Evolutionary conservation across 2,888 invertebrate genomes (phyloP).

Genomic region (Acanthosepion esculentum): DNA sequence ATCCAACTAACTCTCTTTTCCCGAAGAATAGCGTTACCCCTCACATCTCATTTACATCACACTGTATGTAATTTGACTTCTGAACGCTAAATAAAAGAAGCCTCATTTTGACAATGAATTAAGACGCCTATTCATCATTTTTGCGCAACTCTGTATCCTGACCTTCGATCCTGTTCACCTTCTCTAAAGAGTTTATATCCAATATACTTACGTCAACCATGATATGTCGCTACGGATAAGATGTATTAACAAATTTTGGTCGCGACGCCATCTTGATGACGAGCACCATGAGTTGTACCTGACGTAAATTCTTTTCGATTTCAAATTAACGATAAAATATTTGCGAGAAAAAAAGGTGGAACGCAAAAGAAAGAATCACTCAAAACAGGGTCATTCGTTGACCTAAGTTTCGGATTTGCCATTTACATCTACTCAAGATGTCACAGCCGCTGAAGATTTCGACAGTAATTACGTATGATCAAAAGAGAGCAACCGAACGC

Average conservation of each 20-base stretch:
- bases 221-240: not conserved
- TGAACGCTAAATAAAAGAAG: not conserved
- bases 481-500: not conserved
- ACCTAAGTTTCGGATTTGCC: not conserved
- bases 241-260: not conserved
- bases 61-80: not conserved
- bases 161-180: not conserved
- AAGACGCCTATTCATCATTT: not conserved
- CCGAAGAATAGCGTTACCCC: not conserved
- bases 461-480: not conserved
- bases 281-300: not conserved
- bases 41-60: not conserved
- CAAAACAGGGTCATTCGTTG: not conserved
- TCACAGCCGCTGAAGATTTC: not conserved
- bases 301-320: not conserved
- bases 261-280: not conserved
- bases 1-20: not conserved
- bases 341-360: not conserved
- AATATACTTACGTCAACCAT: not conserved
- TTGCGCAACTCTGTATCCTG: not conserved
- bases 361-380: not conserved
- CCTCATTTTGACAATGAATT: not conserved
- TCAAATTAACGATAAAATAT: not conserved
- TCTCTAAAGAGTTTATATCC: not conserved
- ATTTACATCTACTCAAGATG: not conserved